Base-by-base conservation (phyloP, 2,113 vertebrate species). In the Callorhinus ursinus region DNA sequence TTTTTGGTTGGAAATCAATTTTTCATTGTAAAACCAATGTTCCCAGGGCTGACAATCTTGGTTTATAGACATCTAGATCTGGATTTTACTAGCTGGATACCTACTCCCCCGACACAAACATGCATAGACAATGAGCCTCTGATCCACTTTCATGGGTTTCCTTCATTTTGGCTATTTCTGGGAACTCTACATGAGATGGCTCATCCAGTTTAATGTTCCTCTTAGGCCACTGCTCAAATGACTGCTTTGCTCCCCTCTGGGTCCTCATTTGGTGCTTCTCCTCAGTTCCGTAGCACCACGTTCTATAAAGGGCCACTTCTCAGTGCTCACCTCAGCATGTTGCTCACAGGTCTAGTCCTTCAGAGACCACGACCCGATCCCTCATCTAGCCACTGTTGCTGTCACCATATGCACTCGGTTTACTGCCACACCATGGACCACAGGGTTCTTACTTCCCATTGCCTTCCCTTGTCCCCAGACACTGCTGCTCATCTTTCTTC, bases 1-100 rank as follows among this genome's bases (percentile, higher is more conserved):
- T 42, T 97, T 96, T 89, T 65, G n/a, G 86, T 55, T 72, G 22
- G 18, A 96, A 90, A 93, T 72, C 74, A 87, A 10, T 42, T 87
- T 93, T 77, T 80, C 12, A 71, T 88, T 97, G 28, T 91, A 91
- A 72, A 95, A 72, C 9, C 72, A 57, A 59, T 67, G 16, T 80
- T 33, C 21, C 10, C 18, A 67, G 76, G 22, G 19, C 3, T 86
- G 61, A 67, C 3, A 31, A 67, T 80, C 1, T 7, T 53, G 31
- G 24, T 61, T 95, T 10, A 84, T 59, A 72, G 77, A 72, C 13
- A 65, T 63, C 61, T 67, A 88, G 15, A 71, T 83, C 3, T 87
- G 36, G 24, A 82, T 77, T 90, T 93, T 95, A 53, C 2, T 8
- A 21, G 12, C 5, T 79, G 71, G 31, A 57, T 71, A 51, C 4